These are phyloP conservation scores for Tribolium castaneum DNA, from an alignment of 1,140 invertebrate species.

Conservation along the genomic window DNA sequence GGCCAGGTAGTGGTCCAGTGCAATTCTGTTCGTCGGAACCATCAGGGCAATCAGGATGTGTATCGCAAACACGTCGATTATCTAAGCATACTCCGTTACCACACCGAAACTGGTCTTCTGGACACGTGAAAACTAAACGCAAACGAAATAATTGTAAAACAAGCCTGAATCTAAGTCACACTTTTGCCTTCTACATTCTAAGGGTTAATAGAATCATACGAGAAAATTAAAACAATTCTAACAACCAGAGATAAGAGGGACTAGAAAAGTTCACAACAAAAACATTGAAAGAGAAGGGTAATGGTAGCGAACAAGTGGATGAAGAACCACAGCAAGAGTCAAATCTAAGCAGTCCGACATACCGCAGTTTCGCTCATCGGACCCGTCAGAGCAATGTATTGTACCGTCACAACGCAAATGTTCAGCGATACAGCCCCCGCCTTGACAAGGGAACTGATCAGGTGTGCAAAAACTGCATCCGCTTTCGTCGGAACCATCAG, in stretches of 20 bases:
- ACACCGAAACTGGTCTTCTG: slow-evolving; percentile 64
- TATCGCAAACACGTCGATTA: slow-evolving; percentile 70
- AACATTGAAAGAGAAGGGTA: slow-evolving; percentile 5
- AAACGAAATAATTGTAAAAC: slow-evolving; percentile 1
- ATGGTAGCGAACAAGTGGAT: slow-evolving; percentile 1
- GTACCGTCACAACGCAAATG: slow-evolving; percentile 66
- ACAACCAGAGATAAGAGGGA: background rate
- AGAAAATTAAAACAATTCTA: slow-evolving; percentile 3
- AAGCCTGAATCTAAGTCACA: background rate
- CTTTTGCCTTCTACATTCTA: background rate
- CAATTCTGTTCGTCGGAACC: slow-evolving; percentile 77
- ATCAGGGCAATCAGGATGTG: slow-evolving; percentile 73
- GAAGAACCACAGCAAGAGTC: background rate
- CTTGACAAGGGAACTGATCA: slow-evolving; percentile 67
- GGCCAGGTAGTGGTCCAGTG: slow-evolving; percentile 8
- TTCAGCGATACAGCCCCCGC: slow-evolving; percentile 67
- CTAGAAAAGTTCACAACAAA: background rate
- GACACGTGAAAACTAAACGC: slow-evolving; percentile 15
- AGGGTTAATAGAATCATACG: background rate
- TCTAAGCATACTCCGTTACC: slow-evolving; percentile 67
- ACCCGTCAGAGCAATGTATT: slow-evolving; percentile 66
- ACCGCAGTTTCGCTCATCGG: slow-evolving; percentile 67
- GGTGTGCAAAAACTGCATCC: slow-evolving; percentile 61
- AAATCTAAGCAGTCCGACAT: slow-evolving; percentile 44
- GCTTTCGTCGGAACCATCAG: slow-evolving; percentile 67